Evolutionary conservation across 2,113 vertebrate species (phyloP).

Genomic region (Alexandromys fortis): DNA sequence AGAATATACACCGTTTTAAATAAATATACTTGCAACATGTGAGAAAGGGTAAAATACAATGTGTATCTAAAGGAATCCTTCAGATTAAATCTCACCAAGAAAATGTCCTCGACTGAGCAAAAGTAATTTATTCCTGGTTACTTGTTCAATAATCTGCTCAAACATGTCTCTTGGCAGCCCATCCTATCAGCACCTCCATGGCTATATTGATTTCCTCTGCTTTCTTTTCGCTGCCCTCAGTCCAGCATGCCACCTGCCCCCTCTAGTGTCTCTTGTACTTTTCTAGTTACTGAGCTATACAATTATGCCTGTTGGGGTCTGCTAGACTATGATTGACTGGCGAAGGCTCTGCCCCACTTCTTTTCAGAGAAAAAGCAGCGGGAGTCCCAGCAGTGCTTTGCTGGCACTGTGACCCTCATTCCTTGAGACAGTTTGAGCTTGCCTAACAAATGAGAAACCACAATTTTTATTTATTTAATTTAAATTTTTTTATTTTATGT

Average conservation of each 20-base stretch:
- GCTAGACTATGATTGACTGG: no score
- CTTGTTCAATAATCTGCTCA: slow-evolving; percentile 27
- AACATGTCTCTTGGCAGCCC: slow-evolving; percentile 9
- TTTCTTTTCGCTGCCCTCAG: neutral
- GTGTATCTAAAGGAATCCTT: neutral
- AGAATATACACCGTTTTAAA: neutral
- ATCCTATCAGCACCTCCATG: neutral
- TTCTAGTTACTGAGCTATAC: neutral
- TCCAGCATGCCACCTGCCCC: neutral
- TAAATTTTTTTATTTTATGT: neutral
- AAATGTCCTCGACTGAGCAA: neutral
- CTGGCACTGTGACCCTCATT: neutral
- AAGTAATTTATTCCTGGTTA: slow-evolving; percentile 41
- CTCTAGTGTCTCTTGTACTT: neutral
- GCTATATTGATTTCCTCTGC: neutral
- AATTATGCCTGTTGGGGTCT: neutral
- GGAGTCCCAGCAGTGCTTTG: neutral
- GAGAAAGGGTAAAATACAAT: neutral
- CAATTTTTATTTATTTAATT: neutral
- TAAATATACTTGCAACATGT: neutral
- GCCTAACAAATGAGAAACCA: neutral
- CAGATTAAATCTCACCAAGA: neutral
- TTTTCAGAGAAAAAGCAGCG: neutral
- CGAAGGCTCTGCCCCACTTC: neutral
- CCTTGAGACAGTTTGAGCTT: neutral